Base-by-base conservation (phyloP, 2,888 invertebrate species). In the Noctua comes region DNA sequence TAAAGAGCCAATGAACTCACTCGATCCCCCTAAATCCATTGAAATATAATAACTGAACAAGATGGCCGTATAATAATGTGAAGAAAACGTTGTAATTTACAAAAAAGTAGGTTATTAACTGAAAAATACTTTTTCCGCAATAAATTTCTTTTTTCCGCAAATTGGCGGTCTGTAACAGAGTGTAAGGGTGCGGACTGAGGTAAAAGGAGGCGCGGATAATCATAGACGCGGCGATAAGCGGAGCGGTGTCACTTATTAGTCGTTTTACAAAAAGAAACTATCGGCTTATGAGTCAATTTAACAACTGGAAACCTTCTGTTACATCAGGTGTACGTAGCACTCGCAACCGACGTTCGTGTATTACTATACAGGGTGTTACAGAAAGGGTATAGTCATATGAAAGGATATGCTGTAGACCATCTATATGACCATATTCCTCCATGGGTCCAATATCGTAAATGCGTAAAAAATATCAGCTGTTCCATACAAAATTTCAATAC, bases 31-130 rank as follows among this genome's bases (percentile, higher is more conserved):
- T 5, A 18, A 59, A 71, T 72, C 57, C 43, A 82, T 74, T 57
- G 40, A 74, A 73, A 72, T 40, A 57, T 64, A 57, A 46, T 73
- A 64, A 54, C 48, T 68, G 64, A 51, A 54, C 59, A 72, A 72
- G 46, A 72, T 31, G 7, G 18, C 21, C 36, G 51, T 43, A 57
- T 62, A 57, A 76, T 72, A 85, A 70, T 57, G 48, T 54, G 43
- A 59, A 73, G 8, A 69, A 62, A 82, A 36, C 51, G 59, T 27
- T 21, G 40, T 64, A 76, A 73, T 85, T 73, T 66, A 72, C 24
- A 68, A 62, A 27, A 62, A 75, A 51, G n/a, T 31, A 68, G 64
- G 48, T 70, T 85, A 82, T 85, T 77, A 82, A 77, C 71, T 68
- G 57, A 59, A 76, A 82, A 76, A 74, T 72, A 36, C 13, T 72